Base-by-base conservation (phyloP, 2,888 invertebrate genomes). In the Pyrochroa serraticornis region DNA sequence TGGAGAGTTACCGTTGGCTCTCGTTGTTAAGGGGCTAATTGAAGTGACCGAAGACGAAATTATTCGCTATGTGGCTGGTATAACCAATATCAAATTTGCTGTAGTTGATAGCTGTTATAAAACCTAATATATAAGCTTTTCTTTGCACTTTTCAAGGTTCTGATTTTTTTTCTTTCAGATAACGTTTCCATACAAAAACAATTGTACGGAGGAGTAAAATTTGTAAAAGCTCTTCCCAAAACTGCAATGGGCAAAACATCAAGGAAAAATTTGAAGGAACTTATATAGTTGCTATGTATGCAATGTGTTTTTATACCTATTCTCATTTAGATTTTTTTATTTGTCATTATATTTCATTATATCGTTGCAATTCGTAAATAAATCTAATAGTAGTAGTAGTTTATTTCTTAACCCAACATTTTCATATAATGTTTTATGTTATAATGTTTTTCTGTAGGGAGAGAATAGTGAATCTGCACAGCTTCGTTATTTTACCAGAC, bases 1-100 rank as follows among this genome's bases (percentile, higher is more conserved):
- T 34, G 92, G 93, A 7, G 92, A 91, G 76, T 78, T 91, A 53
- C 92, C 92, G 5, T 69, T 85, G 61, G 92, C 91, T 0, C 91
- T 90, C 75, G 83, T 92, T 7, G 91, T 91, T 7, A 82, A 81
- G 51, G 85, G 86, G 72, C 79, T 82, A 0, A 77, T 76, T 0
- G 69, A 75, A 1, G 71, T 87, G 43, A 83, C 82, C 0, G 83
- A 83, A 63, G 47, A 67, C 12, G 67, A 70, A 44, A 37, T 73
- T 9, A 39, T 62, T 12, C 37, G 58, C 9, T 84, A 81, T 72
- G 79, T 87, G 10, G 80, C 83, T 22, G 66, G 72, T 71, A 64
- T 22, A 5, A 5, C 22, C 22, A 22, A 22, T 5, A 22, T 22
- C 22, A 22, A 22, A 2, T 22, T 22, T 5, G n/a, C n/a, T n/a